phyloP scores from a whole-genome alignment of 2,113 vertebrate species.

The Protobothrops mucrosquamatus region DNA sequence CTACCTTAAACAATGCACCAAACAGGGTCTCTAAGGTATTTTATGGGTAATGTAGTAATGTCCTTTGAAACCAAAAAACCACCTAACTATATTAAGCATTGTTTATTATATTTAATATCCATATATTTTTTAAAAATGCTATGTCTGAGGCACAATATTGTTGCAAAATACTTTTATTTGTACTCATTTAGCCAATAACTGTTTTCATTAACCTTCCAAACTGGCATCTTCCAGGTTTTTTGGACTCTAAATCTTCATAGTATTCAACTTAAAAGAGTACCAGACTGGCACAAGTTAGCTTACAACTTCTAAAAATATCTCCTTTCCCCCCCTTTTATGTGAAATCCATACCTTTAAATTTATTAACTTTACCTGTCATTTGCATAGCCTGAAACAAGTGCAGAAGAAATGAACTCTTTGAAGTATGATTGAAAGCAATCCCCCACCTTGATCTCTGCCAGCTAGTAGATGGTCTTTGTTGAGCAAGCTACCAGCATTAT shows the following conservation, averaged over 20 bases:
- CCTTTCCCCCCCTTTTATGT: neutral
- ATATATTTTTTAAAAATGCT: neutral
- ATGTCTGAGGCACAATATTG: neutral
- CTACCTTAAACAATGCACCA: neutral
- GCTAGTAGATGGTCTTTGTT: constrained; percentile 1
- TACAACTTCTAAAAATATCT: neutral
- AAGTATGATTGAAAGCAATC: neutral
- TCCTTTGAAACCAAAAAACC: neutral
- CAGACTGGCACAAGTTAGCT: neutral
- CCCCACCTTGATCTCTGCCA: neutral
- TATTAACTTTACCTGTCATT: neutral
- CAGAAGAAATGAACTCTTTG: neutral
- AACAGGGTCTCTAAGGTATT: neutral
- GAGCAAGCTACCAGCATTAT: neutral
- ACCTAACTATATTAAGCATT: neutral
- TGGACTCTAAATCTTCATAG: neutral
- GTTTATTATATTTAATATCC: neutral
- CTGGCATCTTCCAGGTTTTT: neutral
- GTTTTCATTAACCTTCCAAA: neutral
- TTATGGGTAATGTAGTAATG: neutral
- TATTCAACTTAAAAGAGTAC: neutral
- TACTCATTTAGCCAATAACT: neutral
- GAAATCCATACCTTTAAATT: neutral
- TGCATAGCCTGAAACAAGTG: neutral
- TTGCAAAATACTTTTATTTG: neutral